Percentiles rank a stretch among this genome's conserved stretches.
These are phyloP conservation scores for Paraescarpia echinospica DNA, from an alignment of 1,140 invertebrate genomes.

Conservation along the genomic window DNA sequence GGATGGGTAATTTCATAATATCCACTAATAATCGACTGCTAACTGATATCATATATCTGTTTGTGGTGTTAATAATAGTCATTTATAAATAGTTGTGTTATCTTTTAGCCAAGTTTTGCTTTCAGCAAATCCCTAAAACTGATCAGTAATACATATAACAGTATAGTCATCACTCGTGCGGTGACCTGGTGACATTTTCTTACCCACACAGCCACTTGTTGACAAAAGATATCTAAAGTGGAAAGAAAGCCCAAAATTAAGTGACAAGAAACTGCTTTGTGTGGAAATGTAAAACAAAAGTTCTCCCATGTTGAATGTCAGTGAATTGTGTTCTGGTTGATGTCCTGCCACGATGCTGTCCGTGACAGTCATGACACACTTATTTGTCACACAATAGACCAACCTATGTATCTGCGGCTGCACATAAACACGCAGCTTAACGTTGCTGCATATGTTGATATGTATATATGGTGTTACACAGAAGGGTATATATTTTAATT, in stretches of 20 bases:
- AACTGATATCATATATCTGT: no score
- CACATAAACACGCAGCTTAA: not conserved
- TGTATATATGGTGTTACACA: not conserved
- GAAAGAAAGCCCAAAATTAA: no score
- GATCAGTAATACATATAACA: no score
- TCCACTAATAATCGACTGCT: no score
- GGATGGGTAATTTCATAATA: not conserved
- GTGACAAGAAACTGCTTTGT: not conserved
- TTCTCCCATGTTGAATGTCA: not conserved
- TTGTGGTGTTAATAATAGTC: no score
- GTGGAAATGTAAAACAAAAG: not conserved
- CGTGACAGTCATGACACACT: not conserved
- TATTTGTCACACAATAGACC: not conserved
- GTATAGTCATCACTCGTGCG: no score
- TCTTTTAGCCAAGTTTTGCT: not conserved
- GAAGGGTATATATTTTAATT: constrained; percentile 1
- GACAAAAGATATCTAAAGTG: no score
- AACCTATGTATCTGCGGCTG: not conserved
- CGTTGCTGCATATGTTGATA: not conserved
- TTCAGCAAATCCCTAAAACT: no score
- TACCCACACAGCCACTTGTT: no score
- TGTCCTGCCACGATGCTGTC: not conserved
- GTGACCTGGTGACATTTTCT: no score
- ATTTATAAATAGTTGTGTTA: not conserved
- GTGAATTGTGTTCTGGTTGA: not conserved